Evolutionary conservation across 92 coral and sea anemone species (phyloP), one percentile per base, ranked within the genome.

Genomic region (Umimayanthus chanpuru): DNA sequence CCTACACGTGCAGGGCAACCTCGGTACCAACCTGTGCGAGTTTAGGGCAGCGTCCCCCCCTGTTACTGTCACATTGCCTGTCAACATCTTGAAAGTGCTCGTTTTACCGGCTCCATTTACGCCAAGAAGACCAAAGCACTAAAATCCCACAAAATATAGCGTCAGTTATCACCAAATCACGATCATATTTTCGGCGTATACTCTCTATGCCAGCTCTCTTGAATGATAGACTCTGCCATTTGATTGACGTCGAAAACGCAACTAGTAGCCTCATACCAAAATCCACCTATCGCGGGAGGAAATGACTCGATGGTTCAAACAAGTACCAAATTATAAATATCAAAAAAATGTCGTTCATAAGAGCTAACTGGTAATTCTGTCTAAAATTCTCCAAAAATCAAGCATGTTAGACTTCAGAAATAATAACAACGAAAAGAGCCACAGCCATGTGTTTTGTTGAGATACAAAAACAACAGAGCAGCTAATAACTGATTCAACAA

Each of bases 101-200:
- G 98, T 97, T 77, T 97, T 97, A 38, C 99, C 99, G 65, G 99
- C 99, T 28, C 99, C 99, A 81, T 97, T 97, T 9, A 97, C 99
- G 26, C 99, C 99, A 30, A 97, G 92, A 73, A 97, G 95, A 39
- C 99, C 99, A 88, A 97, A 97, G 58, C 99, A 97, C 99, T 97
- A 86, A 6, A 56, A 71, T 21, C 20, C 39, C 75, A 47, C 44
- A 32, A 77, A 67, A 71, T 5, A 5, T 41, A 23, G 49, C 30
- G 68, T 61, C 25, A 61, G 26, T 61, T 9, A 15, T 16, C 11
- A 53, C 18, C 58, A 53, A 15, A 53, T 53, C 3, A 53, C 58
- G 11, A 9, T 11, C 50, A 47, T 11, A 47, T 7, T 47, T 1
- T 47, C 11, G 10, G 50, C 10, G 50, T 47, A 47, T 41, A 41